Evolutionary conservation across 2,888 invertebrate species (phyloP), one percentile per base, ranked within the genome.

Genomic region (Amblyteles armatorius): DNA sequence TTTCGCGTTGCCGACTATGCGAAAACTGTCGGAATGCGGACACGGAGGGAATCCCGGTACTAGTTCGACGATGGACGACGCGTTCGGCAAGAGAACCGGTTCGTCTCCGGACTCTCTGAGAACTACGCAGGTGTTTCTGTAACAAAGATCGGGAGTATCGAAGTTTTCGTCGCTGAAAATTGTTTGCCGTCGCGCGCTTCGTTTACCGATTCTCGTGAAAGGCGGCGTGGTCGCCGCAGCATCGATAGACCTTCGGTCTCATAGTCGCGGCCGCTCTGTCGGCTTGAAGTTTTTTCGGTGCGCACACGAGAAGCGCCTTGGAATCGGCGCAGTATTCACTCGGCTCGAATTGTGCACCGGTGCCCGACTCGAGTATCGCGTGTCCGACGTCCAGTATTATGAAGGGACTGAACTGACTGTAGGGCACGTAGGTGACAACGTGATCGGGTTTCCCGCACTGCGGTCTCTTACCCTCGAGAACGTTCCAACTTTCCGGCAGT

Each of bases 281-380:
- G 40, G 88, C 89, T 76, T 91, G 87, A 87, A 93, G 94, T 84
- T 94, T 94, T 29, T 89, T 90, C 52, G 91, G 85, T 76, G 89
- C 86, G 86, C 97, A 97, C 4, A 96, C 95, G 4, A 97, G 94
- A 9, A 96, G 96, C 2, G 95, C 95, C 22, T 94, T 94, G 52
- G 95, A 94, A 92, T 97, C 97, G 60, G 96, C 95, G 93, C 98
- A 98, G 93, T 95, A 97, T 57, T 95, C 94, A 0, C 93, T 92
- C 0, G 96, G 95, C 6, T 95, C 94, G 82, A 96, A 92, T 0
- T 94, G 88, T 1, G 91, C 88, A 0, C 91, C 91, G 68, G 94
- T 94, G 78, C 88, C 86, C 7, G 95, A 95, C 0, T 96, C 94
- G 84, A 96, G 92, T 89, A 95, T 94, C 79, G 96, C 94, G 11